Base-by-base conservation (phyloP, 2,888 invertebrate genomes). In the Latrodectus elegans region DNA sequence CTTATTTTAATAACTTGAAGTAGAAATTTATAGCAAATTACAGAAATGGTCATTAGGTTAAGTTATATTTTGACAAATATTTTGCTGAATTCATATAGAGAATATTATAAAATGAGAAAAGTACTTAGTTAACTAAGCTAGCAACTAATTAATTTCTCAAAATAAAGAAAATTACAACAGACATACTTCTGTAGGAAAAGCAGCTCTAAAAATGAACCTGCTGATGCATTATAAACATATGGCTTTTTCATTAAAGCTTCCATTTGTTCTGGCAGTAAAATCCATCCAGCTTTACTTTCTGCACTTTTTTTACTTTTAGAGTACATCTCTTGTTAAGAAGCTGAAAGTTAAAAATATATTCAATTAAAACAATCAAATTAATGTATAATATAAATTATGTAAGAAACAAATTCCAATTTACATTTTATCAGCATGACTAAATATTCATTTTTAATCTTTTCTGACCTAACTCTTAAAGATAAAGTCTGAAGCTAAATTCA, bases 161-260 rank as follows among this genome's bases (percentile, higher is more conserved):
- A 38, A 38, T 0, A 38, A 38, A 6, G 38, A 22, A 22, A 22
- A 22, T 22, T 38, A 38, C 38, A 38, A 4, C 3, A 38, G 68
- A 74, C 75, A 26, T 85, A 89, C 89, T 86, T 88, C 72, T 90
- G 90, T 64, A 90, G 60, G 60, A 90, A 87, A n/a, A 89, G 73
- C 9, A 90, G 53, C 75, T 90, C 90, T 17, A 90, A 77, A 85
- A 88, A 75, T 9, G 88, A 88, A 17, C 90, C 90, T 55, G 90
- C 90, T n/a, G 88, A 88, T n/a, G 90, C 90, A 89, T 89, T 88
- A 60, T 90, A 90, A 10, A 73, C 77, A 67, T 90, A 90, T 11
- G 89, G 88, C 52, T 84, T 86, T 80, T 87, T 89, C 17, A 71
- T 82, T 52, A 90, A 76, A 71, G 80, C 82, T 77, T 89, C 88